Percentiles rank a stretch among this genome's conserved stretches.
These are phyloP conservation scores for Plutomurus gul DNA, from an alignment of 1,140 invertebrate genomes.

Conservation along the genomic window DNA sequence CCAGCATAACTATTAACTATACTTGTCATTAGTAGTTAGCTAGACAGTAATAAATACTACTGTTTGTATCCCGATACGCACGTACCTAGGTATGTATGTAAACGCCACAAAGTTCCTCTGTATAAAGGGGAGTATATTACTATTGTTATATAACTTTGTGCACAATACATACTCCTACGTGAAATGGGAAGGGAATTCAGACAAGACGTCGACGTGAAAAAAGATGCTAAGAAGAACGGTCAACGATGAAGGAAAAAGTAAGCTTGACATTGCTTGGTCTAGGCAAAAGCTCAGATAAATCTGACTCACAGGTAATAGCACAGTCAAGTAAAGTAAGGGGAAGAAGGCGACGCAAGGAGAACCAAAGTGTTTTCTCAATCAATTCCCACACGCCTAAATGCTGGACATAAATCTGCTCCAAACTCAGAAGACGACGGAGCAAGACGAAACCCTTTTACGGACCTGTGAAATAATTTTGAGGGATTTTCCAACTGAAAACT, in stretches of 20 bases:
- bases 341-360: neutral
- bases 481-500: slow-evolving; percentile 36
- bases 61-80: no score
- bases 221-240: slow-evolving; percentile 6
- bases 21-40: no score
- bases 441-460: slow-evolving; percentile 34
- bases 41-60: no score
- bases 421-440: neutral
- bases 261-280: neutral
- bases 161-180: no score
- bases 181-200: neutral
- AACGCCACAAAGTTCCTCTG: no score
- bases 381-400: slow-evolving; percentile 43
- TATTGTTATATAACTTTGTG: no score
- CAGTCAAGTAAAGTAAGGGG: neutral
- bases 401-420: slow-evolving; percentile 40
- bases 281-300: slow-evolving; percentile 33
- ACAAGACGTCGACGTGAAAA: neutral
- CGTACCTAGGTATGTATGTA: no score
- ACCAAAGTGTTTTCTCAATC: slow-evolving; percentile 49
- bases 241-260: slow-evolving; percentile 6
- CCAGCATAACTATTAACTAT: no score
- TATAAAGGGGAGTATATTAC: no score
- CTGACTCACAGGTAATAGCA: neutral
- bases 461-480: slow-evolving; percentile 45